These are phyloP conservation scores for Acanthosepion lycidas DNA, from an alignment of 2,888 invertebrate species.

Conservation along the genomic window DNA sequence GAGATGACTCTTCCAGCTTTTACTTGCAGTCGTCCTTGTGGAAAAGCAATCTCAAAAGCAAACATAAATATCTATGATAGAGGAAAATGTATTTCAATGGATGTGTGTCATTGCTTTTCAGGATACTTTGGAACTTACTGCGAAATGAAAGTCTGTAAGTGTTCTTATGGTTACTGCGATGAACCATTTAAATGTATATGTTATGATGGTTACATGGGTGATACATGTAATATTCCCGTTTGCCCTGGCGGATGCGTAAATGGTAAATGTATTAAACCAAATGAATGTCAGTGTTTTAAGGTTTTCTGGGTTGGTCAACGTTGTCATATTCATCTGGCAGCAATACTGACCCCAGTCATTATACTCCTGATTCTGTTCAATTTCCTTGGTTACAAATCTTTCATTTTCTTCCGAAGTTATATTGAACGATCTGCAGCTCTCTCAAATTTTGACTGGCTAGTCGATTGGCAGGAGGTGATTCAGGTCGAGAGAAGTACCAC, in stretches of 20 bases:
- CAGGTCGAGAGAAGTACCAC: conserved; percentile 54
- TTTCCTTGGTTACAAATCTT: conserved; percentile 50
- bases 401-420: conserved; percentile 40
- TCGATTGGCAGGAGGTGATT: conserved; percentile 58
- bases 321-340: conserved; percentile 52
- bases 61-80: background rate
- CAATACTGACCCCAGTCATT: conserved; percentile 53
- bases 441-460: conserved; percentile 58
- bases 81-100: background rate
- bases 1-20: background rate
- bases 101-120: conserved; percentile 51
- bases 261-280: conserved; percentile 57
- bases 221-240: conserved; percentile 54
- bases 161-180: conserved; percentile 55
- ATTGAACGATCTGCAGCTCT: conserved; percentile 51
- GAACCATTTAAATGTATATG: conserved; percentile 57
- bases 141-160: conserved; percentile 53
- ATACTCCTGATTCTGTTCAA: conserved; percentile 49
- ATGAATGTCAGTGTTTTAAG: conserved; percentile 54
- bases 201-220: conserved; percentile 54
- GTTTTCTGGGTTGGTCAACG: conserved; percentile 52
- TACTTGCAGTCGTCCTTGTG: background rate
- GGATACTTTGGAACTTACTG: conserved; percentile 54
- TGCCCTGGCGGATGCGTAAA: conserved; percentile 54
- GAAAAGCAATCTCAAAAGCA: background rate